Base-by-base conservation (phyloP, 2,888 invertebrate species). In the Papilio gigon region DNA sequence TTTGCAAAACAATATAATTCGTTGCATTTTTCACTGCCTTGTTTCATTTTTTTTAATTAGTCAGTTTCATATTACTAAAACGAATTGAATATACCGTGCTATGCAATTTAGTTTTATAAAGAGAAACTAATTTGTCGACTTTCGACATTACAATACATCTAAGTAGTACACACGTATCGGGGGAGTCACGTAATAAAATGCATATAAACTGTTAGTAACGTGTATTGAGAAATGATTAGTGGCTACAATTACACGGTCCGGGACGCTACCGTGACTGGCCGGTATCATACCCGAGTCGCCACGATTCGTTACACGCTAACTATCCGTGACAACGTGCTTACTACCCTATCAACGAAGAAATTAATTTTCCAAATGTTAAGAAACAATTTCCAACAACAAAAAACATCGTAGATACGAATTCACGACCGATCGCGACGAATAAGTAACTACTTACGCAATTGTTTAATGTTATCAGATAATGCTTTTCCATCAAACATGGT, bases 241-340 rank as follows among this genome's bases (percentile, higher is more conserved):
- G 42, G 35, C 12, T 60, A 47, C 64, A 59, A 68, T 68, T 68
- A 68, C 65, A 60, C 65, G 69, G 40, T 22, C 47, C 53, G 65
- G 33, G 17, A 65, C 12, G 60, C 11, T 33, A 42, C 69, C 60
- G 69, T 69, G 65, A 65, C 69, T 50, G 25, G 33, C 33, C 56
- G 40, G 11, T 6, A 56, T 62, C 42, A 42, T 35, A 33, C 40
- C 62, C 56, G 44, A 22, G 56, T 42, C 14, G 17, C 11, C 17
- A 27, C 40, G 40, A 62, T 67, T 67, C 67, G 67, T 30, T 42
- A 56, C 67, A 56, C 37, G 33, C 59, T 69, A 69, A 69, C 65
- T 17, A 65, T 50, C 53, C 65, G 64, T 47, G 30, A 59, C 40
- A 58, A 53, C 44, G 12, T 22, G 42, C 8, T 44, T 58, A 68